Base-by-base conservation (phyloP, 1,140 invertebrate species). In the Drosophila pseudoananassae region DNA sequence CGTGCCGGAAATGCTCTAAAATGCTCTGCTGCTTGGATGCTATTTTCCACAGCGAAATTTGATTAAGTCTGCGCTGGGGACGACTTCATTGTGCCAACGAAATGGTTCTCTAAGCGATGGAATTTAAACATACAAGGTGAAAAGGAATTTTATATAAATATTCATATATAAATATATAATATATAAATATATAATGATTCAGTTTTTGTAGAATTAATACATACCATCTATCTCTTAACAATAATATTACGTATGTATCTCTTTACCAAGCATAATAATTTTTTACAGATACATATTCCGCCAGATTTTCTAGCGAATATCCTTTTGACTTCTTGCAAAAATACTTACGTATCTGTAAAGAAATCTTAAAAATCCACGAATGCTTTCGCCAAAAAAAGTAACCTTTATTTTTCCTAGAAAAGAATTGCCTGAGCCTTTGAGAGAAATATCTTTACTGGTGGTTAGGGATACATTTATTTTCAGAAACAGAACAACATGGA, bases 21-120 rank as follows among this genome's bases (percentile, higher is more conserved):
- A 33, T 38, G 36, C 20, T n/a, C 33, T 45, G 33, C 27, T 29
- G 63, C 51, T 51, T 66, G 53, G 51, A 57, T 36, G 38, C 43
- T 76, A 78, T 66, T 81, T 87, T 56, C 46, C 54, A 51, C 58
- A 54, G 25, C 78, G 38, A 88, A 88, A 88, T 88, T 88, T 88
- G 83, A 88, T 88, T 88, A 88, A 83, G 83, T 88, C 63, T 76
- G 29, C 54, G 63, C 51, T 33, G 57, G 52, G 64, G 64, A 88
- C 58, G 76, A 88, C 83, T 88, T 88, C 71, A 88, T 88, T 87
- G 75, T 45, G 65, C 61, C 49, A 33, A 8, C 55, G 40, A 76
- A 79, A 68, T 59, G 63, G 53, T 73, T 61, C 58, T 43, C 40
- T 49, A 43, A 65, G 55, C 52, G 56, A 52, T 40, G 33, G 23